These are phyloP conservation scores for Batillaria attramentaria DNA, from an alignment of 1,140 invertebrate species.

Conservation along the genomic window DNA sequence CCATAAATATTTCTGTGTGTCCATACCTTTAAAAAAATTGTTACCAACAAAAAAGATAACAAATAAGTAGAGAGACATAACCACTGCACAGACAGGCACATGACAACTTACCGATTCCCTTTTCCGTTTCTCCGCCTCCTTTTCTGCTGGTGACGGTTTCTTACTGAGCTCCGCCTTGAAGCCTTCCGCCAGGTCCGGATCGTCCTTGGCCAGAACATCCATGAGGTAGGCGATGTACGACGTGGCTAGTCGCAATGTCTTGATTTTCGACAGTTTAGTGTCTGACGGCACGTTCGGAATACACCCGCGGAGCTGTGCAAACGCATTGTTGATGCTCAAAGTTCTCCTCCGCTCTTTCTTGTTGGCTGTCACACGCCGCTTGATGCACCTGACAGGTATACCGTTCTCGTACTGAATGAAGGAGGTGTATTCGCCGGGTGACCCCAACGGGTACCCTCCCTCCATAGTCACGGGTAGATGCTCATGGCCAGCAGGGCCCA, in stretches of 20 bases:
- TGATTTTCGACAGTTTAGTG: slow-evolving; percentile 85
- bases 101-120: slow-evolving; percentile 44
- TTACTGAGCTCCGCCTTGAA: slow-evolving; percentile 74
- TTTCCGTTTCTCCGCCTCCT: slow-evolving; percentile 35
- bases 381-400: slow-evolving; percentile 56
- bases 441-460: slow-evolving; percentile 33
- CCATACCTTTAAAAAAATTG: not conserved
- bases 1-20: too few relatives aligned
- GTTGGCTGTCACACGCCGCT: slow-evolving; percentile 77
- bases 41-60: not conserved
- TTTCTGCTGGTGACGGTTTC: slow-evolving; percentile 25
- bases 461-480: slow-evolving; percentile 32
- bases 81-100: too few relatives aligned
- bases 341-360: slow-evolving; percentile 93
- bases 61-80: not conserved
- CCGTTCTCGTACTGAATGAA: slow-evolving; percentile 57
- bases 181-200: slow-evolving; percentile 70
- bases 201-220: slow-evolving; percentile 73
- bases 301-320: slow-evolving; percentile 90
- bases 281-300: slow-evolving; percentile 97
- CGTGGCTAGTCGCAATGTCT: slow-evolving; percentile 74
- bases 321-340: slow-evolving; percentile 95
- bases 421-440: slow-evolving; percentile 40
- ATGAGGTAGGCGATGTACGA: slow-evolving; percentile 75
- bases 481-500: slow-evolving; percentile 29